Evolutionary conservation across 2,113 vertebrate genomes (phyloP).

Genomic region (Lycocorax pyrrhopterus): DNA sequence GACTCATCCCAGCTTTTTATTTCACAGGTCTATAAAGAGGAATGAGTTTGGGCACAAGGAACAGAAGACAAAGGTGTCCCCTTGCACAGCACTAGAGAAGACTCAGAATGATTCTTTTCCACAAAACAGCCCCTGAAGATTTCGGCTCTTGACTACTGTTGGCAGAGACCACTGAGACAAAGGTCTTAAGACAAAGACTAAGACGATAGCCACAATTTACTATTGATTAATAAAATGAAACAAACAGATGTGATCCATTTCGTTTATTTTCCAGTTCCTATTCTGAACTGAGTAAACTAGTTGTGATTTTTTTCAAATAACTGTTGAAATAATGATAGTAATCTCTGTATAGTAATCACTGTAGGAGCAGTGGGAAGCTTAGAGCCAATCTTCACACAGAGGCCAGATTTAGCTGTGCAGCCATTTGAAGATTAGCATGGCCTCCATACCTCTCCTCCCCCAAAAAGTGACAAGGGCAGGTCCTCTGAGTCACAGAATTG

Average conservation of each 20-base stretch:
- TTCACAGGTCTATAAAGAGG: not conserved
- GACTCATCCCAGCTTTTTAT: not conserved
- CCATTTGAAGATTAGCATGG: not conserved
- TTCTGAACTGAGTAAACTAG: not conserved
- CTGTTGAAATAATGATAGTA: not conserved
- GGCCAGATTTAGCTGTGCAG: not conserved
- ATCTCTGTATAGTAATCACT: not conserved
- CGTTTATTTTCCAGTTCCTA: not conserved
- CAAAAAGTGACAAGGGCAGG: not conserved
- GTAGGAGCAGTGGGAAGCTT: not conserved
- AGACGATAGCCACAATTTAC: not conserved
- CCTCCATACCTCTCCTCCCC: not conserved
- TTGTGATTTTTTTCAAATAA: not conserved
- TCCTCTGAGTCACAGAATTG: not conserved
- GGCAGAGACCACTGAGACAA: not conserved
- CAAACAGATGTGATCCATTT: not conserved
- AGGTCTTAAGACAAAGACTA: not conserved
- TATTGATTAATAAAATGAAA: slow-evolving; percentile 33
- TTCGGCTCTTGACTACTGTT: not conserved
- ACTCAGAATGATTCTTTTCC: not conserved
- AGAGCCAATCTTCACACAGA: not conserved
- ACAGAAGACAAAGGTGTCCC: not conserved
- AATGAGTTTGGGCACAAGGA: not conserved
- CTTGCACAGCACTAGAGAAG: not conserved
- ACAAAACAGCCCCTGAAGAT: not conserved